These are phyloP conservation scores for Dryobates pubescens DNA, from an alignment of 2,797 vertebrate species.

Conservation along the genomic window DNA sequence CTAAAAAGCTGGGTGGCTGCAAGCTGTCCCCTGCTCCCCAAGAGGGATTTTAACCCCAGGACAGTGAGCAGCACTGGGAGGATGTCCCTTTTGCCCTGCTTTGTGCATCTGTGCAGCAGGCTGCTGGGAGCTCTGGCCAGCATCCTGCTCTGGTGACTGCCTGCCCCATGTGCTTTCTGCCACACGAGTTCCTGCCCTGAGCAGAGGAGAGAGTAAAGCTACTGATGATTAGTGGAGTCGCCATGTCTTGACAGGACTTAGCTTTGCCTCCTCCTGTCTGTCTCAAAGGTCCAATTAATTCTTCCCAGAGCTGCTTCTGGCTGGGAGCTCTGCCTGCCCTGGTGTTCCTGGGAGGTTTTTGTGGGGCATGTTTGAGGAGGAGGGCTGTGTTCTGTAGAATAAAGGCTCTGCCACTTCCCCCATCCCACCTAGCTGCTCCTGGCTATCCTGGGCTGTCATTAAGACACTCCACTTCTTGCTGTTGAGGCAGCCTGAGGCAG, in stretches of 20 bases:
- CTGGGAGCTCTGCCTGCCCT: neutral
- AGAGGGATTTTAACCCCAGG: neutral
- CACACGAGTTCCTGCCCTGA: neutral
- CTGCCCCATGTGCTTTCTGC: neutral
- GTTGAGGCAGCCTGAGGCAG: too few relatives aligned
- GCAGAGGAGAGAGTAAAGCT: neutral
- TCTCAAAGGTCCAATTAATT: neutral
- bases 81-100: neutral
- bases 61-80: neutral
- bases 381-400: neutral
- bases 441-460: neutral
- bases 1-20: fast-evolving
- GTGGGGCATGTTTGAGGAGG: neutral
- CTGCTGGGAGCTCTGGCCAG: neutral
- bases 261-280: neutral
- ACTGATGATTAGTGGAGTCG: neutral
- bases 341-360: neutral
- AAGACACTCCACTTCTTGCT: fast-evolving
- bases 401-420: neutral
- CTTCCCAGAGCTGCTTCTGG: neutral
- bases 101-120: neutral
- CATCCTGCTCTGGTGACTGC: neutral
- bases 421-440: neutral
- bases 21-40: neutral
- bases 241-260: neutral